Percentiles rank a stretch among this genome's conserved stretches.
Conservation (phyloP, 2,888 invertebrate species). For the Phyllotreta striolata region DNA sequence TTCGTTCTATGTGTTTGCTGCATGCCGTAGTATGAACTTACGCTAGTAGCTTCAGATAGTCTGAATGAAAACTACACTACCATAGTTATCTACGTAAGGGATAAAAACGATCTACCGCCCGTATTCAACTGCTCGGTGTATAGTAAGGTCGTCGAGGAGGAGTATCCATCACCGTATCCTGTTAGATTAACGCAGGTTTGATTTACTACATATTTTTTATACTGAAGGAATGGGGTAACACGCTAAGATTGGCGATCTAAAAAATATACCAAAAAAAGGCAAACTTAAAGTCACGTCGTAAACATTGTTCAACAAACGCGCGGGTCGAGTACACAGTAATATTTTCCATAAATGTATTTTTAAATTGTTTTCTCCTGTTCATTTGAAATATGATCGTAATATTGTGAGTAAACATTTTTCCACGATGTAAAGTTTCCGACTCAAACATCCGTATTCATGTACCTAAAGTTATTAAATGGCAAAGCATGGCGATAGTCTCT, state of each 20-base stretch:
- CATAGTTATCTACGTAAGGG: slow-evolving; percentile 82
- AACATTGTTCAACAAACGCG: no score
- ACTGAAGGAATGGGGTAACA: background rate
- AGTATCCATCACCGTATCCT: slow-evolving; percentile 75
- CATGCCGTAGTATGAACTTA: slow-evolving; percentile 81
- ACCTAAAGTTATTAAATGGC: no score
- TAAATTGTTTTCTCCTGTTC: no score
- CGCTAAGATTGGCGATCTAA: background rate
- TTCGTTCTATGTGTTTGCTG: slow-evolving; percentile 58
- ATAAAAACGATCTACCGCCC: slow-evolving; percentile 91
- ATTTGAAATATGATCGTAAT: no score
- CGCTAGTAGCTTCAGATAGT: slow-evolving; percentile 89
- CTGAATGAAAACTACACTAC: slow-evolving; percentile 88
- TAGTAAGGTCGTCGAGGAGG: slow-evolving; percentile 78
- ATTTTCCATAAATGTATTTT: no score
- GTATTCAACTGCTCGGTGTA: slow-evolving; percentile 77
- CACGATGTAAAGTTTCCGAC: no score
- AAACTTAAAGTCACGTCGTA: no score
- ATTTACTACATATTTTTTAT: slow-evolving; percentile 9
- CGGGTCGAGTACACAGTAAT: no score
- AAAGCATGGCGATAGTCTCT: no score
- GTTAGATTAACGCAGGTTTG: slow-evolving; percentile 76
- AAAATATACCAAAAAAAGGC: no score
- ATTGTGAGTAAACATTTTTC: no score
- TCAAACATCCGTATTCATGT: no score